Conservation (phyloP, 2,113 vertebrate genomes). For the Dissostichus mawsoni region DNA sequence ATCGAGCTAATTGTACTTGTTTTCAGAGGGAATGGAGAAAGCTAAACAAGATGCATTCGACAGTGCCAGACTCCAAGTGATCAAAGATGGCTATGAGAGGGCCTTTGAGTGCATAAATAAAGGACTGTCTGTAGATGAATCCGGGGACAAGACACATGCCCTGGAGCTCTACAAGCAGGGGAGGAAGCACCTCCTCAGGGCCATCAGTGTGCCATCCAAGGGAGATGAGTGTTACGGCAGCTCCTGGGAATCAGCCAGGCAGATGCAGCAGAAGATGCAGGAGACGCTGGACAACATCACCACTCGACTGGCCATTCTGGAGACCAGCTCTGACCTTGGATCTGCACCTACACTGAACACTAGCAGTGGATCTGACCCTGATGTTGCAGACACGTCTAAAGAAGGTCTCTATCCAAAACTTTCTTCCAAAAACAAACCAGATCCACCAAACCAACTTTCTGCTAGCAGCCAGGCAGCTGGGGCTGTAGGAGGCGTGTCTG, state of each 20-base stretch:
- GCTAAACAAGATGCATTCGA: slow-evolving; percentile 84
- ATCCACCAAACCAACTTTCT: slow-evolving; percentile 54
- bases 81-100: slow-evolving; percentile 91
- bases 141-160: slow-evolving; percentile 87
- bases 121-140: slow-evolving; percentile 90
- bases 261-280: slow-evolving; percentile 96
- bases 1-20: not conserved
- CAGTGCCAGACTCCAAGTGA: slow-evolving; percentile 88
- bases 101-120: slow-evolving; percentile 92
- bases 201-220: slow-evolving; percentile 83
- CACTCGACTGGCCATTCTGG: slow-evolving; percentile 86
- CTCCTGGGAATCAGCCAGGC: slow-evolving; percentile 90
- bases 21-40: slow-evolving; percentile 87
- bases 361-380: not conserved
- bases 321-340: slow-evolving; percentile 73
- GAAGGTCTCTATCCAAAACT: slow-evolving; percentile 85
- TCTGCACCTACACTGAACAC: not conserved
- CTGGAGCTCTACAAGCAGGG: slow-evolving; percentile 89
- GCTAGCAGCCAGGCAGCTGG: slow-evolving; percentile 51
- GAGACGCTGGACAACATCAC: slow-evolving; percentile 93
- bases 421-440: slow-evolving; percentile 79
- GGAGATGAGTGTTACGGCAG: slow-evolving; percentile 83
- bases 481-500: slow-evolving; percentile 55
- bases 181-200: slow-evolving; percentile 88
- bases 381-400: slow-evolving; percentile 9